Evolutionary conservation across 2,888 invertebrate genomes (phyloP), one percentile per base, ranked within the genome.

Genomic region (Dasypogon diadema): DNA sequence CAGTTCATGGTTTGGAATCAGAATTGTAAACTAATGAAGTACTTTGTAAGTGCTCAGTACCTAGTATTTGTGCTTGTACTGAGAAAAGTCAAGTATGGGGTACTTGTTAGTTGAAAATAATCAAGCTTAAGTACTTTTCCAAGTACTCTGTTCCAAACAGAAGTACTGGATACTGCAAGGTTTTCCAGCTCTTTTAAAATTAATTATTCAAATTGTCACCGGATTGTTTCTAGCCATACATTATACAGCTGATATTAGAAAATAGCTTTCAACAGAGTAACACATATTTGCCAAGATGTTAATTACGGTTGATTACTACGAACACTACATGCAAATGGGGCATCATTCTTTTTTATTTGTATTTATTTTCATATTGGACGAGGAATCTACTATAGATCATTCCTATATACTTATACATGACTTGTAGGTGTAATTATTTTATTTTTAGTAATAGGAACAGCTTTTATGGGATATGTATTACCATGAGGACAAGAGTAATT

Each of bases 401-500:
- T 85, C 82, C 84, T 87, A 81, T 87, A 87, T 82, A 87, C 85
- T 77, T 84, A 87, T 79, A 90, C 91, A 0, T 93, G 93, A 91
- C 83, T 88, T 81, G 80, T 89, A 0, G 93, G 93, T 70, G 86
- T 91, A 65, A 86, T 91, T 77, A 89, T 93, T 83, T 84, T 92
- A 85, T 89, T 93, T 81, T 72, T 90, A 83, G 84, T 89, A 78
- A 93, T 93, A 89, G 90, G 86, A 82, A 91, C 92, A 60, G 92
- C 92, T 21, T 94, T 94, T 84, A 87, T 93, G 63, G 60, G 93
- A 0, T 94, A 94, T 87, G 92, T 93, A 0, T 79, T 93, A 81
- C 92, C 92, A 0, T 93, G 93, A 86, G 92, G 92, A 5, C 92
- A 93, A 91, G 93, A 0, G n/a, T n/a, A 92, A 30, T 30, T 3